These are phyloP conservation scores for Tiaroga cobitis DNA, from an alignment of 2,797 vertebrate species.

Conservation along the genomic window DNA sequence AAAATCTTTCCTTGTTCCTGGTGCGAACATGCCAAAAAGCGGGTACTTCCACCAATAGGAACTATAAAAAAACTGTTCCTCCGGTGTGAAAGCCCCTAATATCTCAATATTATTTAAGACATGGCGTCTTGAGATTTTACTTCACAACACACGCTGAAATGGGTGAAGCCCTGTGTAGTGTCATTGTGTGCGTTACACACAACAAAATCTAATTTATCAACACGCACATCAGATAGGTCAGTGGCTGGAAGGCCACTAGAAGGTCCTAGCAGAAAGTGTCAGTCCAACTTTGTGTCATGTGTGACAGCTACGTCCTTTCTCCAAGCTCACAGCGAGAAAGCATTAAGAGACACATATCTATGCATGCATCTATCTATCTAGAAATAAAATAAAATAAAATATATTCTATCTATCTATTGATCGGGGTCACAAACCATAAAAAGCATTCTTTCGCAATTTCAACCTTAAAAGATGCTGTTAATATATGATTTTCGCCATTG, in stretches of 20 bases:
- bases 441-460: neutral
- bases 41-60: neutral
- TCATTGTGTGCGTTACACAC: neutral
- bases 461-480: neutral
- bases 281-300: constrained; percentile 63
- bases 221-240: constrained; percentile 57
- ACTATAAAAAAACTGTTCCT: neutral
- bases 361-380: neutral
- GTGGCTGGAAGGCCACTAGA: constrained; percentile 66
- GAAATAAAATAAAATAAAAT: neutral
- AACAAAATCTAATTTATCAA: constrained; percentile 32
- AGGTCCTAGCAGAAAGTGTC: constrained; percentile 67
- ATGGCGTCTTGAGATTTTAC: neutral
- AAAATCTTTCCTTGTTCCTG: neutral
- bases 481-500: neutral
- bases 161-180: neutral
- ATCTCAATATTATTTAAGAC: constrained; percentile 14
- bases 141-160: neutral
- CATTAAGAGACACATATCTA: constrained; percentile 37
- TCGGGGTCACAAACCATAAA: neutral
- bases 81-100: neutral
- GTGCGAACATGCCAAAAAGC: neutral
- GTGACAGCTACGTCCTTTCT: constrained; percentile 60
- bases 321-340: constrained; percentile 19
- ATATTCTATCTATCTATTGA: neutral